These are phyloP conservation scores for Chloroceryle amazona DNA, from an alignment of 2,797 vertebrate species.

Conservation along the genomic window DNA sequence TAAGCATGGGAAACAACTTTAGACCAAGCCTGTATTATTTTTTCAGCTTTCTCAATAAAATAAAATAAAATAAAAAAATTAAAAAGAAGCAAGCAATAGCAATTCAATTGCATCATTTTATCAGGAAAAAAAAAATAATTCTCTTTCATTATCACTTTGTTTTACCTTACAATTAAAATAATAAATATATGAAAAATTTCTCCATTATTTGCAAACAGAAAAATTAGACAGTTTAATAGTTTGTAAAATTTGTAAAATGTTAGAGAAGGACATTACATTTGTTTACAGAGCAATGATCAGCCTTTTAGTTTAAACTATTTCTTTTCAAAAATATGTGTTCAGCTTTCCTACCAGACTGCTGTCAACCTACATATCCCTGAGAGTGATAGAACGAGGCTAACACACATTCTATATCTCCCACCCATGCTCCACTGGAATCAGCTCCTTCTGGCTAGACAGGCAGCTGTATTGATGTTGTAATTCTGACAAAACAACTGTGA, in stretches of 20 bases:
- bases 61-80: no score
- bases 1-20: background rate
- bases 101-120: background rate
- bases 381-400: background rate
- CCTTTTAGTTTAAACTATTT: background rate
- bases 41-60: background rate
- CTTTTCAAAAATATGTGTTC: background rate
- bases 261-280: background rate
- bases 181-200: background rate
- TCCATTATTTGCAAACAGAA: background rate
- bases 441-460: slow-evolving; percentile 16
- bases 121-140: background rate
- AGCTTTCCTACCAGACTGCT: background rate
- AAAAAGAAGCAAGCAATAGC: background rate
- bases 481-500: background rate
- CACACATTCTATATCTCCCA: background rate
- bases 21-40: background rate
- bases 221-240: background rate
- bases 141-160: background rate
- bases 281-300: accelerated
- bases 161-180: background rate
- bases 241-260: background rate
- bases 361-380: background rate
- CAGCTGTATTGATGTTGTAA: background rate
- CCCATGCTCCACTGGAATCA: background rate